Evolutionary conservation across 2,113 vertebrate species (phyloP).

Genomic region (Malurus alboscapulatus): DNA sequence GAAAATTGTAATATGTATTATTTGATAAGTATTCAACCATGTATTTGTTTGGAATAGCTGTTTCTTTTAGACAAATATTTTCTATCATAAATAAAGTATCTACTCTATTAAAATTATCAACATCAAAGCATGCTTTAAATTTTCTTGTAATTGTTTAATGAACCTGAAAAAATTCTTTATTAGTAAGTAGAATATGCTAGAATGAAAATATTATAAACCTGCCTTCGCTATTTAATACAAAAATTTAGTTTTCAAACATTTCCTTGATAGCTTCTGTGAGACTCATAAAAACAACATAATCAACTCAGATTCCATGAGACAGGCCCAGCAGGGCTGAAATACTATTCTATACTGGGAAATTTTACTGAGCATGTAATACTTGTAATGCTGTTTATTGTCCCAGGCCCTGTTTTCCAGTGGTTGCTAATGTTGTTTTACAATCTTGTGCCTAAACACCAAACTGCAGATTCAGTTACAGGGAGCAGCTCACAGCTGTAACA

Average conservation of each 20-base stretch:
- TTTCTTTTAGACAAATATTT: not conserved
- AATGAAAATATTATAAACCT: not conserved
- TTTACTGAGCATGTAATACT: not conserved
- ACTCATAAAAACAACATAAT: not conserved
- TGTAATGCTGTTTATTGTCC: not conserved
- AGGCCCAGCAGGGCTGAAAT: not conserved
- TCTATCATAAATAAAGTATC: not conserved
- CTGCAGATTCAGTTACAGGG: not conserved
- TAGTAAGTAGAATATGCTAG: not conserved
- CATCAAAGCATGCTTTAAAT: not conserved
- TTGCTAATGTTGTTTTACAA: not conserved
- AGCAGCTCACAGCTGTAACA: not conserved
- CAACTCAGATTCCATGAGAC: not conserved
- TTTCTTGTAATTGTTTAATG: not conserved
- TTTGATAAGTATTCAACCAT: not conserved
- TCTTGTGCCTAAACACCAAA: not conserved
- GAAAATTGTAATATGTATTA: not conserved
- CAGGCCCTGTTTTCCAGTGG: not conserved
- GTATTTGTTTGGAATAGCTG: not conserved
- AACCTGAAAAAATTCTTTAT: not conserved
- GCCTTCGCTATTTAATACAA: not conserved
- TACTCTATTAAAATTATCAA: not conserved
- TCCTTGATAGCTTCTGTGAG: not conserved
- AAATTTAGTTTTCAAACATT: not conserved
- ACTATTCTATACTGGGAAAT: not conserved